Evolutionary conservation across 1,140 invertebrate genomes (phyloP), one percentile per base, ranked within the genome.

Genomic region (Teleopsis dalmanni): DNA sequence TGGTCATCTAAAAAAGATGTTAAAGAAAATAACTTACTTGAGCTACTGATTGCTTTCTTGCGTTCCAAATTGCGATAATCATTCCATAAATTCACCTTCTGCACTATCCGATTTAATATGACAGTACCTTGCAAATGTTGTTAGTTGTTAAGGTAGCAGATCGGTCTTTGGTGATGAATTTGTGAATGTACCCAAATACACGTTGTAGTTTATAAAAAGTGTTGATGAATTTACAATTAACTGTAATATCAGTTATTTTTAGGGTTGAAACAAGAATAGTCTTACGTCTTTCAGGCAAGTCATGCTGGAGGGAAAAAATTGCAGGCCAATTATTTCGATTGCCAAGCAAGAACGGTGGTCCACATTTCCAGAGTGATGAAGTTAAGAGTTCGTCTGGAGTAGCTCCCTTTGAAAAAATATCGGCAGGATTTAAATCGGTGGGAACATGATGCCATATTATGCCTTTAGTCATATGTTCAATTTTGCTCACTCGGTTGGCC

Each of bases 341-440:
- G 14, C 13, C 21, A 13, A 5, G 18, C 10, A 34, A 33, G 11
- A 27, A 45, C n/a, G 42, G 2, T 9, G 42, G 27, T n/a, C 42
- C 29, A 45, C 23, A 11, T 29, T 19, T 31, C 42, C 42, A 45
- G 7, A 46, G 18, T 6, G 13, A 9, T 11, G 29, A 34, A 23
- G 22, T 22, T 14, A 13, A 9, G 21, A 36, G 29, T 33, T 45
- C 4, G 9, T 16, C 16, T 33, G 16, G 42, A 16, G 42, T 45
- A 13, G 25, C 26, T 53, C 21, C 52, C 43, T 29, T 48, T 47
- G 21, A 46, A 34, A 13, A 10, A 25, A 38, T 47, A 25, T 47
- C 34, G 8, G 60, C 62, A 2, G 66, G 62, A 25, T 71, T 70
- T 35, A 55, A 40, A 36, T 34, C 34, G 11, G 62, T 56, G 4